phyloP scores from a whole-genome alignment of 1,140 invertebrate species.

The Drosophila micromelanica region DNA sequence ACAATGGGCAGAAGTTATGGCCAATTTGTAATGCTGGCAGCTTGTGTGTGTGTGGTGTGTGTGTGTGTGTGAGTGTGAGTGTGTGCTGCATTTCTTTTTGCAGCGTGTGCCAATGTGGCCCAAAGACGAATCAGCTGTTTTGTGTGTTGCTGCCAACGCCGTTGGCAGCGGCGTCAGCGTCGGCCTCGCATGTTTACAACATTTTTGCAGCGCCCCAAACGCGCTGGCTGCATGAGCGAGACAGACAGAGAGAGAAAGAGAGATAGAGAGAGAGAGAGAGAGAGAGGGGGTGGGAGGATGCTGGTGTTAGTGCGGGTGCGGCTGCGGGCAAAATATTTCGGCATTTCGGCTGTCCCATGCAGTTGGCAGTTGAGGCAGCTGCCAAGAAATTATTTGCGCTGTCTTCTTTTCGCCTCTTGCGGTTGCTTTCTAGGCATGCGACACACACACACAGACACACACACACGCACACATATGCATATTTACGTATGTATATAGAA shows the following conservation, averaged over 20 bases:
- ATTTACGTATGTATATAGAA: no score
- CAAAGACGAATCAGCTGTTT: constrained; percentile 65
- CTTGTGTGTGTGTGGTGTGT: constrained; percentile 2
- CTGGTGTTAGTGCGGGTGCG: constrained; percentile 1
- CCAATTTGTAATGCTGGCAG: constrained; percentile 18
- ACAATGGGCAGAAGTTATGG: constrained; percentile 53
- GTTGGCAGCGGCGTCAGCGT: constrained; percentile 23
- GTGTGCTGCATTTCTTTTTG: constrained; percentile 24
- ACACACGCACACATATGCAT: no score
- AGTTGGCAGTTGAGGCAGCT: constrained; percentile 30
- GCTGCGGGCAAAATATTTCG: constrained; percentile 19
- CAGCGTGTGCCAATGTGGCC: constrained; percentile 28
- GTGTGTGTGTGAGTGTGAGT: constrained; percentile 3
- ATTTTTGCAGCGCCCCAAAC: constrained; percentile 41
- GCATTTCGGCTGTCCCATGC: constrained; percentile 30
- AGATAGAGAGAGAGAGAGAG: no score
- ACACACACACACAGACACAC: constrained; percentile 9
- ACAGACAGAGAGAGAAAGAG: no score
- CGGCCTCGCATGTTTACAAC: constrained; percentile 74
- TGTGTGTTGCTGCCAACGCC: constrained; percentile 4
- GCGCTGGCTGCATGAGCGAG: no score
- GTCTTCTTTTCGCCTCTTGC: constrained; percentile 23
- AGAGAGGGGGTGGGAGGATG: no score
- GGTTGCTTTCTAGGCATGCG: constrained; percentile 24
- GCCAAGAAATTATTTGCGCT: constrained; percentile 47